Percentiles rank a stretch among this genome's conserved stretches.
Conservation (phyloP, 2,888 invertebrate species). For the Galerucella pusilla region DNA sequence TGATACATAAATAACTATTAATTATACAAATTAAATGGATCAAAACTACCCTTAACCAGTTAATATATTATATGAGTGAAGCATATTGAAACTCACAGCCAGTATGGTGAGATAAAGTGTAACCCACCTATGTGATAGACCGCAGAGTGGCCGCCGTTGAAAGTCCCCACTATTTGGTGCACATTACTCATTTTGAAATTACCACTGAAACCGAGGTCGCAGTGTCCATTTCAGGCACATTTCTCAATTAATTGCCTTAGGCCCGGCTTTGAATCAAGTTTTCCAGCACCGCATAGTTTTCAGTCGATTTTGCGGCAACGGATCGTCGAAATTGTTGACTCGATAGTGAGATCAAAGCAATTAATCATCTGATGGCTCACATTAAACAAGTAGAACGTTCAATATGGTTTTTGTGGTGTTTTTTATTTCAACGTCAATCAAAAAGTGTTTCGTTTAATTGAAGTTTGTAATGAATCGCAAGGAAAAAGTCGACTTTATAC, state of each 20-base stretch:
- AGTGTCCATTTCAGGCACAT: constrained; percentile 34
- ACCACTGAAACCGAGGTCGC: constrained; percentile 29
- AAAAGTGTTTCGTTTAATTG: not conserved
- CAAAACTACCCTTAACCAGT: too few species aligned
- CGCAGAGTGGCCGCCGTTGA: constrained; percentile 16
- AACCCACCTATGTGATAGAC: constrained; percentile 23
- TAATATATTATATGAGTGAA: too few species aligned
- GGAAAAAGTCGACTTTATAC: not conserved
- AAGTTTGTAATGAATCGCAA: not conserved
- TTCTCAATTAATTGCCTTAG: constrained; percentile 37
- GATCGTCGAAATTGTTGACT: constrained; percentile 19
- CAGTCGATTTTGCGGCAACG: constrained; percentile 18
- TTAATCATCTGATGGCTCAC: constrained; percentile 21
- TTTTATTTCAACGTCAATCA: not conserved
- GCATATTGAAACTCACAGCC: not conserved
- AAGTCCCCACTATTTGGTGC: constrained; percentile 26
- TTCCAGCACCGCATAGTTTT: constrained; percentile 22
- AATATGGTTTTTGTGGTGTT: constrained; percentile 6
- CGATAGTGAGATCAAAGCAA: constrained; percentile 23
- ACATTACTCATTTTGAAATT: constrained; percentile 34
- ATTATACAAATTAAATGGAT: too few species aligned
- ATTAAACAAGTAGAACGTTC: not conserved
- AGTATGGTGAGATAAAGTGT: constrained; percentile 17
- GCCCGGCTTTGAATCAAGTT: constrained; percentile 33
- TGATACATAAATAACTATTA: too few species aligned